Base-by-base conservation (phyloP, 2,888 invertebrate genomes). In the Synanthedon tipuliformis region DNA sequence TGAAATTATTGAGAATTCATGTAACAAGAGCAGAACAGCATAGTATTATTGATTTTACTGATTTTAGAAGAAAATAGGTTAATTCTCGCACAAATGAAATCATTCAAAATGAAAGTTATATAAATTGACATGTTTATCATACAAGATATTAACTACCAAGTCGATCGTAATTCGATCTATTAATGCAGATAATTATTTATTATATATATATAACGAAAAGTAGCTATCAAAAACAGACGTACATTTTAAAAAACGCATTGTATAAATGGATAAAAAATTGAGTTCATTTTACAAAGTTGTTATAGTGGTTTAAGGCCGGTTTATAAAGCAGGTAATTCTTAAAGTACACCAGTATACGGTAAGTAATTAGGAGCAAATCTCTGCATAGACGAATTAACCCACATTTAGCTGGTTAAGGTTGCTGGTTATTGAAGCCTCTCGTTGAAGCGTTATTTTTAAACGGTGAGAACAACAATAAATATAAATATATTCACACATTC, bases 21-120 rank as follows among this genome's bases (percentile, higher is more conserved):
- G 5, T 7, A 51, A 40, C 18, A 48, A 52, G 13, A 41, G 34
- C 16, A 40, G 53, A 41, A 52, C 52, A 23, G 7, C 40, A 11
- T 40, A 52, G 48, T 49, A 52, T 53, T 54, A 54, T 52, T 50
- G 16, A 41, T 13, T 41, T 52, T 55, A 55, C 51, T 52, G 51
- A 48, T 4, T 48, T 61, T 61, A 64, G 62, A 63, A 64, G 61
- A 62, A 65, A 69, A 68, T 64, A 60, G 61, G 60, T 59, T 59
- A 58, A 63, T 63, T 7, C 1, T 1, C 27, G 54, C 58, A 53
- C 60, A 66, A 64, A 59, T 58, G 58, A 63, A 62, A 66, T 69
- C 68, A 67, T 64, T 62, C 58, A 64, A 48, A 60, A 55, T 60
- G 62, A 63, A 67, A 65, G 61, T 64, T 61, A 60, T 61, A 62